Percentiles rank a stretch among this genome's conserved stretches.
phyloP scores from a whole-genome alignment of 2,113 vertebrate genomes.

The Dicrurus megarhynchus region DNA sequence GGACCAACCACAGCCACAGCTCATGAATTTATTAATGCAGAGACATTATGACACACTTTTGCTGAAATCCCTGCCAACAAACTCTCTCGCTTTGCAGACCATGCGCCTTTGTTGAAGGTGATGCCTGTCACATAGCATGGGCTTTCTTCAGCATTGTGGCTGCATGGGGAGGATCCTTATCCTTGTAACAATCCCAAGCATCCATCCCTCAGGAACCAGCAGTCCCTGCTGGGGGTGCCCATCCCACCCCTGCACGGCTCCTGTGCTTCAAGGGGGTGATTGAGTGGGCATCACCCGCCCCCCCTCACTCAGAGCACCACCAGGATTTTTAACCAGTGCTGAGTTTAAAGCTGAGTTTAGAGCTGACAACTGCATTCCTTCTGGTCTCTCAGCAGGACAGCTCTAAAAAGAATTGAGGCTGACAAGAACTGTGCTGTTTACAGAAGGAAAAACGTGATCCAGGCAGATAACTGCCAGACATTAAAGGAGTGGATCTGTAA shows the following conservation, averaged over 20 bases:
- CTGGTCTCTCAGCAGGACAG: neutral
- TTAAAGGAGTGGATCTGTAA: slow-evolving; percentile 54
- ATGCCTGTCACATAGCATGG: rapidly evolving
- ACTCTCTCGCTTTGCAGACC: neutral
- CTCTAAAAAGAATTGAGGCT: neutral
- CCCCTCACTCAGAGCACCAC: neutral
- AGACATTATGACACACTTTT: neutral
- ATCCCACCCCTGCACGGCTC: neutral
- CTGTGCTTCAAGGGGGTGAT: neutral
- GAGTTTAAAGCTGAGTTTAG: neutral
- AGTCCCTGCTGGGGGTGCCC: neutral
- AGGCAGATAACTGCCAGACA: slow-evolving; percentile 27
- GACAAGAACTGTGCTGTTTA: slow-evolving; percentile 45
- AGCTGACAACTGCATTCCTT: neutral
- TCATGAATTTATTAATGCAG: neutral
- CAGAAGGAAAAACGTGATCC: slow-evolving; percentile 16
- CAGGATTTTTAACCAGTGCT: neutral
- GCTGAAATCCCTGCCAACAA: neutral
- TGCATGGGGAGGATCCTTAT: neutral
- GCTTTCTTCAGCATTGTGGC: neutral
- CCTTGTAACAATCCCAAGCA: neutral
- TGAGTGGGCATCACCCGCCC: rapidly evolving
- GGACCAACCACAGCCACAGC: neutral
- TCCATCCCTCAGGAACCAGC: neutral
- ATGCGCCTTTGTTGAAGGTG: neutral